phyloP scores from a whole-genome alignment of 1,140 invertebrate genomes.

The Brachionus plicatilis region DNA sequence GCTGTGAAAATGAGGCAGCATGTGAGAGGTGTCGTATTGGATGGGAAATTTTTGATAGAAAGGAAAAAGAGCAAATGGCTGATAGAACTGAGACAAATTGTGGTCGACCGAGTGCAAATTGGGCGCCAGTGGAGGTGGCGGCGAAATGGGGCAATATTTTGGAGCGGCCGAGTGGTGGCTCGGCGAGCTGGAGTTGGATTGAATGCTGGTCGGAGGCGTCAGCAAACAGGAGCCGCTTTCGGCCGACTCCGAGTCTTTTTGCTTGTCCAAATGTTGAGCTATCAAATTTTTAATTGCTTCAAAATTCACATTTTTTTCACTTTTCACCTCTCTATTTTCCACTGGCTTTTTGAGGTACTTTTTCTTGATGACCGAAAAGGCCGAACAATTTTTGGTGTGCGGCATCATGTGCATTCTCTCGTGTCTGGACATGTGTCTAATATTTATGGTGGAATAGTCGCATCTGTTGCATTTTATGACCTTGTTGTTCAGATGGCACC shows the following conservation, averaged over 20 bases:
- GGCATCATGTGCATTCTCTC: constrained; percentile 11
- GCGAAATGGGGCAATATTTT: not conserved
- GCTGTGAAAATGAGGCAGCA: not conserved
- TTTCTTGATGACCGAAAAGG: not conserved
- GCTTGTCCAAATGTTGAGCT: not conserved
- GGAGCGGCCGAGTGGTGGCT: not conserved
- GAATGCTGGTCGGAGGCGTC: not conserved
- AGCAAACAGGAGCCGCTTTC: not conserved
- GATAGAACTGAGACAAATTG: not conserved
- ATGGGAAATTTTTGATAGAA: not conserved
- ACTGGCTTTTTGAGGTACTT: not conserved
- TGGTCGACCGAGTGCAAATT: not conserved
- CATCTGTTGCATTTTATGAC: constrained; percentile 24
- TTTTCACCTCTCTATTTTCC: not conserved
- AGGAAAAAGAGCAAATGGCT: not conserved
- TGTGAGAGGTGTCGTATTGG: not conserved
- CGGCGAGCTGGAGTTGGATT: not conserved
- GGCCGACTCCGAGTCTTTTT: not conserved
- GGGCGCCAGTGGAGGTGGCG: not conserved
- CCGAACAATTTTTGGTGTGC: not conserved
- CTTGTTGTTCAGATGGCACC: constrained; percentile 31
- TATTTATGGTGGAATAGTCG: constrained; percentile 33
- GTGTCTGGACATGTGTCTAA: constrained; percentile 23
- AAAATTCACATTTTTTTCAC: constrained; percentile 5
- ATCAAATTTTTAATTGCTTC: not conserved